phyloP scores from a whole-genome alignment of 2,888 invertebrate species.

The Ophonus ardosiacus region DNA sequence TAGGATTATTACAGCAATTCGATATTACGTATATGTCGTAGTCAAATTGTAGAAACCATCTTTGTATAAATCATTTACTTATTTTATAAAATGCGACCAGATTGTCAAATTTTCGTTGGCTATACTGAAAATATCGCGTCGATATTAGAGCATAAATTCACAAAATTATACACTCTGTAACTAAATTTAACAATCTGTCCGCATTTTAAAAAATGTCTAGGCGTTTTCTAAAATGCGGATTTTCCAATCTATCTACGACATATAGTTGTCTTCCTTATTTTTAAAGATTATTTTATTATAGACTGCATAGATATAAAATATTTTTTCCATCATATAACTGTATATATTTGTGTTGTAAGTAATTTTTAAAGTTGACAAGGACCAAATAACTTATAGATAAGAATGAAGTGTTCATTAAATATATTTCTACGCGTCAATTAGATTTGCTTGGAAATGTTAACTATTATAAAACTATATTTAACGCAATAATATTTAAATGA shows the following conservation, averaged over 20 bases:
- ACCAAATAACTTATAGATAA: constrained; percentile 48
- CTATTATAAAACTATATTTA: constrained; percentile 11
- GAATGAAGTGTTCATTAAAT: constrained; percentile 22
- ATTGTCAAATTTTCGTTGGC: too few relatives aligned
- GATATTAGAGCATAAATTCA: too few relatives aligned
- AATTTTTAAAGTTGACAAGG: constrained; percentile 50
- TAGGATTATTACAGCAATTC: constrained; percentile 53
- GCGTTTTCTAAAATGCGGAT: too few relatives aligned
- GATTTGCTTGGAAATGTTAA: constrained; percentile 6
- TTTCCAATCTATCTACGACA: too few relatives aligned
- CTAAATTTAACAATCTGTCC: too few relatives aligned
- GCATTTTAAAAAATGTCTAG: too few relatives aligned
- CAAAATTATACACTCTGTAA: too few relatives aligned
- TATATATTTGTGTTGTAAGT: constrained; percentile 40
- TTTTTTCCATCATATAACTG: constrained; percentile 38
- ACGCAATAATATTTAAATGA: constrained; percentile 29
- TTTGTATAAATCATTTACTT: too few relatives aligned
- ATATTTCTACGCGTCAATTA: constrained; percentile 4
- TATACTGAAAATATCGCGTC: too few relatives aligned
- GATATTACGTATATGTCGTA: constrained; percentile 37
- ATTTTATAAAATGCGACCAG: too few relatives aligned
- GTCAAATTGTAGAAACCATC: too few relatives aligned
- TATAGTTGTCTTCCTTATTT: constrained; percentile 61
- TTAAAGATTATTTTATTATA: constrained; percentile 58
- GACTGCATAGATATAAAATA: constrained; percentile 47